Conservation (phyloP, 2,888 invertebrate species). For the Epirrhoe alternata region DNA sequence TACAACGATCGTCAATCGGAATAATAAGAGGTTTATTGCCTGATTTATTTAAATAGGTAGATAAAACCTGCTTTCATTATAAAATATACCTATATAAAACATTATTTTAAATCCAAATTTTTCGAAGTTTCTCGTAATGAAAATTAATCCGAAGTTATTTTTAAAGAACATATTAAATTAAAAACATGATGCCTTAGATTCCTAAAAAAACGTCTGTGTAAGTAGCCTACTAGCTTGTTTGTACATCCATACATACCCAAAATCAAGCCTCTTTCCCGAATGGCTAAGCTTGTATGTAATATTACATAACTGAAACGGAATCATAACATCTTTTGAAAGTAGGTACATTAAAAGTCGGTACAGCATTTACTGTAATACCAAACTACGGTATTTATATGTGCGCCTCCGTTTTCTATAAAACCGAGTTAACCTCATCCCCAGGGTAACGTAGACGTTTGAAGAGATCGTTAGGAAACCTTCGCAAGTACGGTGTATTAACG, state of each 20-base stretch:
- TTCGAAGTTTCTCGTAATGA: too few species aligned
- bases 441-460: constrained; percentile 19
- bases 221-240: too few species aligned
- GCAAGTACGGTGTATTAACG: constrained; percentile 17
- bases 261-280: too few species aligned
- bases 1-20: neutral
- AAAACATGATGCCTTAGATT: too few species aligned
- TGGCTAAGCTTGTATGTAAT: too few species aligned
- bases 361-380: neutral
- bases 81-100: neutral
- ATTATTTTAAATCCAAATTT: too few species aligned
- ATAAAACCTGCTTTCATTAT: neutral
- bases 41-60: neutral
- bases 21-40: neutral
- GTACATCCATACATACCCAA: too few species aligned
- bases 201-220: too few species aligned
- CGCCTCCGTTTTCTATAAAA: neutral
- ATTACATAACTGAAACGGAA: neutral
- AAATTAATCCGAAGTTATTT: too few species aligned
- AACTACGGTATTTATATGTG: neutral
- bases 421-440: constrained; percentile 6
- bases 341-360: neutral
- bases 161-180: too few species aligned
- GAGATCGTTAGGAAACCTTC: constrained; percentile 28
- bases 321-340: neutral